phyloP scores from a whole-genome alignment of 1,140 invertebrate genomes.

The Lutraria rhynchaena region DNA sequence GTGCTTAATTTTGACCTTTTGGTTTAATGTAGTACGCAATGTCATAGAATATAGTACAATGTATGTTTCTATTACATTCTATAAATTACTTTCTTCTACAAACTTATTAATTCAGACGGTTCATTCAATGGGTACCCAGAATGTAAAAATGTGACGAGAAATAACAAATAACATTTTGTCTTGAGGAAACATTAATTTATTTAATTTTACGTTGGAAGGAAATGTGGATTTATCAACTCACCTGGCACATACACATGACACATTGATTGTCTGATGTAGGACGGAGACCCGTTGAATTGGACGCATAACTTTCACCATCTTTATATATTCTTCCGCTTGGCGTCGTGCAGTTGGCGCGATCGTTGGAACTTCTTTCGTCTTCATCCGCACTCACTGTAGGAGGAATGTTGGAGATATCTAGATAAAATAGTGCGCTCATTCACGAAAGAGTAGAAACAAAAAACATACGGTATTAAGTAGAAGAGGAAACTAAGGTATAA shows the following conservation, averaged over 20 bases:
- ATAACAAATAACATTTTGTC: no score
- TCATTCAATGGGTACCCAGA: no score
- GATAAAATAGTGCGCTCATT: slow-evolving; percentile 63
- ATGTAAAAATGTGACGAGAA: no score
- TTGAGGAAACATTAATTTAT: no score
- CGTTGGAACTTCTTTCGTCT: slow-evolving; percentile 41
- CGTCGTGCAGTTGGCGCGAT: slow-evolving; percentile 59
- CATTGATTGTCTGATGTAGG: slow-evolving; percentile 67
- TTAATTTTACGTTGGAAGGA: no score
- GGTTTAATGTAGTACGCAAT: no score
- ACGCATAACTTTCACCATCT: slow-evolving; percentile 68
- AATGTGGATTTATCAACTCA: no score
- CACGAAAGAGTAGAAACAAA: slow-evolving; percentile 47
- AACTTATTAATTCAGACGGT: no score
- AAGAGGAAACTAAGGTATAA: slow-evolving; percentile 4
- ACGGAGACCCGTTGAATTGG: slow-evolving; percentile 67
- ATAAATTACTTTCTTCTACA: no score
- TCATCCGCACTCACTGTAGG: slow-evolving; percentile 70
- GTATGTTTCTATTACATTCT: no score
- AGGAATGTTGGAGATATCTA: slow-evolving; percentile 77
- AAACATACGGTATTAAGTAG: neutral
- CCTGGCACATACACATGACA: slow-evolving; percentile 70
- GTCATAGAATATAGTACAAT: no score
- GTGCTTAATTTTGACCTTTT: no score
- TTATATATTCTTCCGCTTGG: slow-evolving; percentile 60